Evolutionary conservation across 2,797 vertebrate genomes (phyloP).

Genomic region (Lacerta bilineata): DNA sequence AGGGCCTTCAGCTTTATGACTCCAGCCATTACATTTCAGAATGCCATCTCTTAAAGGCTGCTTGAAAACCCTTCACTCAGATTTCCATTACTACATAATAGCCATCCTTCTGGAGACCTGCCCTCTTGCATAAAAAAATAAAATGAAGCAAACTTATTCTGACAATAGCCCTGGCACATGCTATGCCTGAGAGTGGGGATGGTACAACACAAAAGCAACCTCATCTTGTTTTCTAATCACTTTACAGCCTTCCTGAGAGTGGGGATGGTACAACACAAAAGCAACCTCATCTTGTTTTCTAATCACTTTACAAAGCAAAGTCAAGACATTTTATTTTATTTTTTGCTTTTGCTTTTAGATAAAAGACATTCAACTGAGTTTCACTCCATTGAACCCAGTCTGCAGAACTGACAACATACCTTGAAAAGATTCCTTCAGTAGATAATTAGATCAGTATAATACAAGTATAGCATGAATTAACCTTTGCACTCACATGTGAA

Average conservation of each 20-base stretch:
- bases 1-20: not conserved
- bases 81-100: slow-evolving; percentile 25
- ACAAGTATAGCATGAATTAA: slow-evolving; percentile 70
- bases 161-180: not conserved
- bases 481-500: slow-evolving; percentile 72
- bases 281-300: slow-evolving; percentile 15
- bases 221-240: slow-evolving; percentile 41
- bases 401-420: slow-evolving; percentile 64
- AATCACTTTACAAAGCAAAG: slow-evolving; percentile 60
- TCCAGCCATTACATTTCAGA: not conserved
- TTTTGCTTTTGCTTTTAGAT: slow-evolving; percentile 61
- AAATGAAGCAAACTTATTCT: not conserved
- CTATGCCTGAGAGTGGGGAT: not conserved
- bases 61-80: not conserved
- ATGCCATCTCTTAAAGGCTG: slow-evolving; percentile 19
- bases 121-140: slow-evolving; percentile 13
- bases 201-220: not conserved
- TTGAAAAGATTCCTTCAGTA: slow-evolving; percentile 72
- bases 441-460: slow-evolving; percentile 70
- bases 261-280: not conserved
- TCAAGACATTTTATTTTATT: slow-evolving; percentile 43
- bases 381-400: slow-evolving; percentile 68
- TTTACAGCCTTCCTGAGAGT: slow-evolving; percentile 49
- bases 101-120: not conserved
- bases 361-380: slow-evolving; percentile 66